Evolutionary conservation across 2,113 vertebrate species (phyloP), one percentile per base, ranked within the genome.

Genomic region (Physeter macrocephalus): DNA sequence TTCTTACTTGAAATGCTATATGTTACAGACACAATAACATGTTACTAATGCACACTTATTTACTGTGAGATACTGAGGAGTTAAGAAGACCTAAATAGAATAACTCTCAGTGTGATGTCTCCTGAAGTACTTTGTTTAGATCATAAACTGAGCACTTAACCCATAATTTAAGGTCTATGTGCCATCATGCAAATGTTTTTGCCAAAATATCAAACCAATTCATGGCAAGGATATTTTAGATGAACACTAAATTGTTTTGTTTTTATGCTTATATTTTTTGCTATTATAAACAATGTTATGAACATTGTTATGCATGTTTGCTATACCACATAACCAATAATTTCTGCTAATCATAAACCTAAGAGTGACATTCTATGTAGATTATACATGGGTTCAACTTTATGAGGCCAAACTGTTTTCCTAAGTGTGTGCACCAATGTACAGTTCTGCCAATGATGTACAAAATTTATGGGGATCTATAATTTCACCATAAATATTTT

Each of bases 21-120:
- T 27, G 43, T 43, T 41, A 29, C 27, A 64, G 2, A 93, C 3
- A 39, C 59, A 82, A 69, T 29, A 67, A 23, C 11, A 29, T 59
- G 9, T 41, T 74, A 43, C 8, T 84, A 5, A 80, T 39, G 3
- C 5, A 59, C 1, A 1, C 1, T 86, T 49, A 21, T 41, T 86
- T 71, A 77, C 12, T 31, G 0, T n/a, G 5, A 39, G n/a, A 39
- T 25, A 67, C 1, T 27, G 15, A 92, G 43, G 14, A 46, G 3
- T 87, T 87, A 75, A 27, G 66, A 49, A 52, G 39, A 69, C 10
- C 34, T 81, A 52, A 75, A 90, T 66, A 39, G 84, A 49, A 81
- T 18, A 77, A 0, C 1, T 59, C 21, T 9, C 14, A 27, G 18
- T 41, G 1, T 25, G 14, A 1, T 31, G 34, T 36, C 23, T 54